A percentile compares a stretch with the other conserved stretches of the same genome.
Conservation (phyloP, 2,113 vertebrate species). For the Chloropsis cyanopogon region DNA sequence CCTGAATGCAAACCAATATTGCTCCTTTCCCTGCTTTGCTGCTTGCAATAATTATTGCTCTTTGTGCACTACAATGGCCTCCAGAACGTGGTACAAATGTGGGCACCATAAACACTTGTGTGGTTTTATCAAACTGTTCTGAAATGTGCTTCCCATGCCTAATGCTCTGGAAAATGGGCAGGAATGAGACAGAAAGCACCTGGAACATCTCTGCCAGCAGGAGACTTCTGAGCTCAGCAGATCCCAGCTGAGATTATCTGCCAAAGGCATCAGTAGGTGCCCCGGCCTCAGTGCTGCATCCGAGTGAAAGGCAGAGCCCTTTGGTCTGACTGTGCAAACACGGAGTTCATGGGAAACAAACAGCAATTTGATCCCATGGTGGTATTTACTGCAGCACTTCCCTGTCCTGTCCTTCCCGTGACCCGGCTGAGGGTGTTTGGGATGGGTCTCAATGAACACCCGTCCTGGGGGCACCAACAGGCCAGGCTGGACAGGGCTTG, state of each 20-base stretch:
- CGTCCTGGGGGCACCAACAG: background rate
- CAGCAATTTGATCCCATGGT: conserved; percentile 9
- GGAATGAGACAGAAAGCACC: background rate
- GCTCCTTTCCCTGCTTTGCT: background rate
- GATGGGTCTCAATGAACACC: background rate
- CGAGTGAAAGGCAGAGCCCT: background rate
- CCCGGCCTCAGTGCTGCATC: background rate
- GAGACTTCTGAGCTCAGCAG: background rate
- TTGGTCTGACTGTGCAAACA: conserved; percentile 35
- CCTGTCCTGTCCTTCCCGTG: background rate
- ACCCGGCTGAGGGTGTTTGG: background rate
- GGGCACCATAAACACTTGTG: background rate
- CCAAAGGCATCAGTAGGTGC: background rate
- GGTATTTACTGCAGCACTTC: conserved; percentile 40
- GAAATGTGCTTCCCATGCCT: background rate
- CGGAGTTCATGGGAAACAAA: conserved; percentile 22
- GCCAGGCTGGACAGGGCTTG: background rate
- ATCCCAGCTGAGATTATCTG: background rate
- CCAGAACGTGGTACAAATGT: background rate
- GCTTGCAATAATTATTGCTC: background rate
- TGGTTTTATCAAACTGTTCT: background rate
- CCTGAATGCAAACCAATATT: background rate
- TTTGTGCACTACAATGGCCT: background rate
- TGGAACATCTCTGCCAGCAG: background rate
- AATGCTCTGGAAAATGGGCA: background rate